Evolutionary conservation across 2,888 invertebrate species (phyloP), one percentile per base, ranked within the genome.

Genomic region (Drosophila limbata): DNA sequence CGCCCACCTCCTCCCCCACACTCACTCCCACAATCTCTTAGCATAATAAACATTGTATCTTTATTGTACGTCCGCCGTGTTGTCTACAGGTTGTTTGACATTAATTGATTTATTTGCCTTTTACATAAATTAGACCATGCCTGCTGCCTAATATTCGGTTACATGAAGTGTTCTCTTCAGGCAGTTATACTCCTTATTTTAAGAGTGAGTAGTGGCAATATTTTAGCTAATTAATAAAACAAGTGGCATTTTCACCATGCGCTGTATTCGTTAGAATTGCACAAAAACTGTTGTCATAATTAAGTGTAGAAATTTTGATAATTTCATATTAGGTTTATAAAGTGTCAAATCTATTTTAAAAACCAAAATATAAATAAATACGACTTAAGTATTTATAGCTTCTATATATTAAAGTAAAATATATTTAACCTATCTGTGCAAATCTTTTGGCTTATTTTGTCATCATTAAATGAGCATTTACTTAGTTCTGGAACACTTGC

Each of bases 21-120:
- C 28, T 17, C 10, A 35, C 19, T 15, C 10, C 9, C 45, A 1
- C 15, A 35, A 37, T 19, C 52, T 17, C 52, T 28, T 35, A 51
- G 8, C 10, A 17, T n/a, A 31, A 63, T 48, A 25, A 33, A 50
- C 21, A 28, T 28, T 8, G 69, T 79, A 62, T 72, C 69, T 82
- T 67, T 73, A 55, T 40, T 57, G 64, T 68, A 19, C 56, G 55
- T 60, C 35, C 65, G 45, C 52, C 60, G 69, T 65, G 40, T 64
- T 75, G 74, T 76, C 81, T 85, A 86, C 87, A 88, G 91, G 82
- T 90, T 90, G 87, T 88, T 90, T 90, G 90, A 89, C 91, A 88
- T 88, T 90, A 90, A 90, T 90, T 90, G 90, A 90, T 90, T 90
- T 90, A 90, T 90, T 88, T 88, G 82, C 78, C 80, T 84, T 85